A percentile compares a stretch with the other conserved stretches of the same genome.
Evolutionary conservation across 2,797 vertebrate species (phyloP).

Genomic region (Craterocephalus amniculus): DNA sequence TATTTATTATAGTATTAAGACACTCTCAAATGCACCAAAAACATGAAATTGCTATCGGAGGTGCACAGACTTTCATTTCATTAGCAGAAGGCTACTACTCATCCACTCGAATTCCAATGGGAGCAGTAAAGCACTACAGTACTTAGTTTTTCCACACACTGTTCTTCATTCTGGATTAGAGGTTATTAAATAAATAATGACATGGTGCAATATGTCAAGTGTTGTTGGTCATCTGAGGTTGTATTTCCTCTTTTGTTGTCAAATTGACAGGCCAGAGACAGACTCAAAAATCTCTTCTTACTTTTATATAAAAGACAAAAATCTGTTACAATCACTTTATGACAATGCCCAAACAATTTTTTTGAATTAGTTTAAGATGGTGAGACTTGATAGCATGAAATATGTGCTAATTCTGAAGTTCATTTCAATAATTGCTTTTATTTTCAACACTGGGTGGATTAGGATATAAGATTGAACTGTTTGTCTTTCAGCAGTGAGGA

Average conservation of each 20-base stretch:
- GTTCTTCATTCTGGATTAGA: neutral
- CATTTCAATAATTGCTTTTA: neutral
- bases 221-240: neutral
- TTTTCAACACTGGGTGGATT: neutral
- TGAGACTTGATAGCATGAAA: neutral
- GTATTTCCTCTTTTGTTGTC: neutral
- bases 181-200: neutral
- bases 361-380: neutral
- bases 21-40: too few relatives aligned
- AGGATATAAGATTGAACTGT: neutral
- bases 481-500: constrained; percentile 11
- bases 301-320: too few relatives aligned
- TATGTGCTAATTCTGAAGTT: neutral
- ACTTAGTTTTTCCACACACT: neutral
- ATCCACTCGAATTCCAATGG: too few relatives aligned
- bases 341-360: too few relatives aligned
- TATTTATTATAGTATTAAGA: too few relatives aligned
- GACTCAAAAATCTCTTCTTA: neutral
- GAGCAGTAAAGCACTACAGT: neutral
- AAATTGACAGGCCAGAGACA: neutral
- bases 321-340: too few relatives aligned
- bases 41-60: neutral
- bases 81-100: too few relatives aligned
- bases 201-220: neutral
- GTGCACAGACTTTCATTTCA: neutral